These are phyloP conservation scores for Holotrichia oblita DNA, from an alignment of 1,140 invertebrate species.

Conservation along the genomic window DNA sequence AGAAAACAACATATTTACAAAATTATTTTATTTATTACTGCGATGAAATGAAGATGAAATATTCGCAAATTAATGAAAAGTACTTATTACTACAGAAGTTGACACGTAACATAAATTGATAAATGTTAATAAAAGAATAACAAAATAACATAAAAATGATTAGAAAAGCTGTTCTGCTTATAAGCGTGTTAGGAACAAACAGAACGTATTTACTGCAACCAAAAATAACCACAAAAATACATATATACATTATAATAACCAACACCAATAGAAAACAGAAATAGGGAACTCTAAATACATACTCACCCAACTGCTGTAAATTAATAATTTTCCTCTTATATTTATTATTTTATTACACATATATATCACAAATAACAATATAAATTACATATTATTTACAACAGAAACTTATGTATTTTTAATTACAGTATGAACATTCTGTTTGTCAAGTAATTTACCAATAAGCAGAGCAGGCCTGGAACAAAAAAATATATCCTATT, in stretches of 20 bases:
- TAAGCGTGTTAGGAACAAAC: slow-evolving; percentile 30
- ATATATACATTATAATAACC: background rate
- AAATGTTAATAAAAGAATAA: too few relatives aligned
- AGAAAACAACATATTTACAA: too few relatives aligned
- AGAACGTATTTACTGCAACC: slow-evolving; percentile 1
- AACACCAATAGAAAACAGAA: background rate
- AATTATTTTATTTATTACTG: too few relatives aligned
- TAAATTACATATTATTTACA: slow-evolving; percentile 10
- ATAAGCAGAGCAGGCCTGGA: slow-evolving; percentile 39
- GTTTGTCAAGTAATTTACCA: slow-evolving; percentile 23
- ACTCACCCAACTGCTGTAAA: background rate
- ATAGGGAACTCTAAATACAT: background rate
- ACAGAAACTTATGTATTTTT: background rate
- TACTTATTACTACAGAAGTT: too few relatives aligned
- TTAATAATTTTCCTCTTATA: background rate
- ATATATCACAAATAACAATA: slow-evolving; percentile 26
- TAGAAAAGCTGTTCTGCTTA: slow-evolving; percentile 17
- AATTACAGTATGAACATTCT: background rate
- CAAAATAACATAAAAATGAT: background rate
- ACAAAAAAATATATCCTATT: slow-evolving; percentile 7
- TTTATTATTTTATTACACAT: background rate
- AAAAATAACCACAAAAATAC: background rate
- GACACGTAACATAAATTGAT: too few relatives aligned
- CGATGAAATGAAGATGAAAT: too few relatives aligned
- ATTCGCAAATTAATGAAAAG: too few relatives aligned